These are phyloP conservation scores for Hirtodrosophila trivittata DNA, from an alignment of 2,888 invertebrate species.

Conservation along the genomic window DNA sequence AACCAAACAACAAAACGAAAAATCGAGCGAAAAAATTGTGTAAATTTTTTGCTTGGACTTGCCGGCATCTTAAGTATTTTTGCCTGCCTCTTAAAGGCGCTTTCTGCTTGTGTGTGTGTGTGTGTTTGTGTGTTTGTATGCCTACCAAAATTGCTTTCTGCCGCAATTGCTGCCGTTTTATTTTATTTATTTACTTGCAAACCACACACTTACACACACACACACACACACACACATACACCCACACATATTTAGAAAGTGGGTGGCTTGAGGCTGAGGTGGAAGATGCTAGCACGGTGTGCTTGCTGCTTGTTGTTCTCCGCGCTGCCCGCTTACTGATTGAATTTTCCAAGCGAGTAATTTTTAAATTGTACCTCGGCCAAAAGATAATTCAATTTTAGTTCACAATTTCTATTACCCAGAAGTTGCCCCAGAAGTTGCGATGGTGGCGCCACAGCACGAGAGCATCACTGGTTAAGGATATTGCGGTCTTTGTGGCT, in stretches of 20 bases:
- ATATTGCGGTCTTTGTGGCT: constrained; percentile 24
- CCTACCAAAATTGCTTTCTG: constrained; percentile 56
- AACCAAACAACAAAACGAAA: constrained; percentile 18
- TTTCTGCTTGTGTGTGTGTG: constrained; percentile 9
- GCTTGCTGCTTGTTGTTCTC: constrained; percentile 43
- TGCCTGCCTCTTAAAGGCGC: constrained; percentile 62
- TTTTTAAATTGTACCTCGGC: constrained; percentile 77
- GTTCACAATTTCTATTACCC: constrained; percentile 71
- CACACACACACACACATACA: constrained; percentile 2
- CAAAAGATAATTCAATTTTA: constrained; percentile 77
- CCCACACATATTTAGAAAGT: constrained; percentile 16
- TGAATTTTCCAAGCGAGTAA: constrained; percentile 79
- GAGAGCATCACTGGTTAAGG: constrained; percentile 20
- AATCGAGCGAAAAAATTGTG: constrained; percentile 39
- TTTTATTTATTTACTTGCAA: constrained; percentile 73
- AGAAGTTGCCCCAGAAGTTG: constrained; percentile 17
- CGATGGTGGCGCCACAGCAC: background rate
- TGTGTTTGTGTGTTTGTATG: constrained; percentile 19
- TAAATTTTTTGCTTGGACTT: constrained; percentile 49
- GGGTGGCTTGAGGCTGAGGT: constrained; percentile 14
- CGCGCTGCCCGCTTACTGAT: constrained; percentile 62
- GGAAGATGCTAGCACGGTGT: constrained; percentile 30
- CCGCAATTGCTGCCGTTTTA: constrained; percentile 69
- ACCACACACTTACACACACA: constrained; percentile 36
- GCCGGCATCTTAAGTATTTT: constrained; percentile 69